Evolutionary conservation across 2,797 vertebrate species (phyloP).

Genomic region (Pseudomugil tenellus): DNA sequence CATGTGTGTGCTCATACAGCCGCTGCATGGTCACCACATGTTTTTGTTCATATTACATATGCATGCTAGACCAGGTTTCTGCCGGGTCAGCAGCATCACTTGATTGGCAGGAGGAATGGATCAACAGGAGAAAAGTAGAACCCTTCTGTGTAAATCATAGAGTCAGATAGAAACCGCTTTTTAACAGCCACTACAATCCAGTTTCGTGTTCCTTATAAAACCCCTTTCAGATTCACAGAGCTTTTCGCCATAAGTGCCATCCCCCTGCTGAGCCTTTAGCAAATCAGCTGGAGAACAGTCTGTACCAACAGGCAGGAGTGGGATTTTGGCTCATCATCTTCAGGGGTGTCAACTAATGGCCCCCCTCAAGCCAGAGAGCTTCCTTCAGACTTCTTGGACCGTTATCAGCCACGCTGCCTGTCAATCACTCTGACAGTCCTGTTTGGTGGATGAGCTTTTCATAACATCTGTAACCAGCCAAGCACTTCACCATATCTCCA

Average conservation of each 20-base stretch:
- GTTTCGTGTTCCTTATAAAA: not conserved
- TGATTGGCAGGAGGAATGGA: constrained; percentile 73
- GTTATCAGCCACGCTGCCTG: not conserved
- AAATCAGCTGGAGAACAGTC: constrained; percentile 3
- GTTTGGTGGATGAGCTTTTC: constrained; percentile 19
- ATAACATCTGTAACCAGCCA: constrained; percentile 23
- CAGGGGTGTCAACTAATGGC: constrained; percentile 8
- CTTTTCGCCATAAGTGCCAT: not conserved
- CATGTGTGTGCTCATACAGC: not conserved
- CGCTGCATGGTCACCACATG: not conserved
- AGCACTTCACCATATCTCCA: constrained; percentile 10
- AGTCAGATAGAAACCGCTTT: not conserved
- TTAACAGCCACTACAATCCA: not conserved
- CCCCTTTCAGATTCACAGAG: not conserved
- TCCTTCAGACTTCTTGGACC: not conserved
- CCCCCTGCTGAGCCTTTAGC: constrained; percentile 5
- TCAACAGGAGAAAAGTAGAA: constrained; percentile 42
- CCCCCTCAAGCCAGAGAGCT: not conserved
- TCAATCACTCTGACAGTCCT: constrained; percentile 12
- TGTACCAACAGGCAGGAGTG: not conserved
- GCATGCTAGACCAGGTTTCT: not conserved
- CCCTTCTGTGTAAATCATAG: constrained; percentile 32
- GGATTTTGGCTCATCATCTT: constrained; percentile 15
- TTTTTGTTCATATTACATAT: constrained; percentile 10
- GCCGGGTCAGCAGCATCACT: not conserved